Conservation (phyloP, 2,888 invertebrate species). For the Sphaerophoria taeniata region DNA sequence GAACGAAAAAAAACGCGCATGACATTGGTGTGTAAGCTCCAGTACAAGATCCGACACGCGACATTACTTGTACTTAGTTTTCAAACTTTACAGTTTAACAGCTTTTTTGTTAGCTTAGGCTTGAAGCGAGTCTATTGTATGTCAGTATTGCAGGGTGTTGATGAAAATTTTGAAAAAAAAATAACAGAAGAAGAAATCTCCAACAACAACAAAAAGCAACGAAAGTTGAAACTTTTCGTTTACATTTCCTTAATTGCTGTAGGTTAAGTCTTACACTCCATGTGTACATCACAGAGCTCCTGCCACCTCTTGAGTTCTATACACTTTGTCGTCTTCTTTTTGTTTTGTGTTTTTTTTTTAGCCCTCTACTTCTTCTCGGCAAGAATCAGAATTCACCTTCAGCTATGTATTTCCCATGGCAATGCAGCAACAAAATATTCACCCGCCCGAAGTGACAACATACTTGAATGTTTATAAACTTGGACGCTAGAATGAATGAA, state of each 20-base stretch:
- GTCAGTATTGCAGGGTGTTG: slow-evolving; percentile 20
- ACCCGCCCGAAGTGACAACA: slow-evolving; percentile 59
- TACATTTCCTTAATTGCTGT: slow-evolving; percentile 64
- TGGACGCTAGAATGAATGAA: slow-evolving; percentile 35
- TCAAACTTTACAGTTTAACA: slow-evolving; percentile 69
- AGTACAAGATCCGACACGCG: slow-evolving; percentile 53
- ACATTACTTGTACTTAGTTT: slow-evolving; percentile 38
- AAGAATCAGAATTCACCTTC: slow-evolving; percentile 53
- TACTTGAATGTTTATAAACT: slow-evolving; percentile 34
- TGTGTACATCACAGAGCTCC: slow-evolving; percentile 46
- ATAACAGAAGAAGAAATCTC: slow-evolving; percentile 30
- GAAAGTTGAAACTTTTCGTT: slow-evolving; percentile 48
- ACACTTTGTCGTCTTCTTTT: not conserved
- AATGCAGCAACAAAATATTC: slow-evolving; percentile 62
- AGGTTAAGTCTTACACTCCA: slow-evolving; percentile 57
- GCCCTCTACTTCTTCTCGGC: slow-evolving; percentile 46
- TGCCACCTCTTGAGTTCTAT: slow-evolving; percentile 38
- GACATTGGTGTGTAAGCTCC: slow-evolving; percentile 61
- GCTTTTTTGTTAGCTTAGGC: slow-evolving; percentile 72
- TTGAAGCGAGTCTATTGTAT: slow-evolving; percentile 31
- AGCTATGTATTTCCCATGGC: slow-evolving; percentile 58
- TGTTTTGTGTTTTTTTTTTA: slow-evolving; percentile 60
- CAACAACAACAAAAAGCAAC: not conserved
- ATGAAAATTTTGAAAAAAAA: slow-evolving; percentile 32
- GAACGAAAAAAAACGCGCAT: slow-evolving; percentile 57